Evolutionary conservation across 2,888 invertebrate genomes (phyloP).

Genomic region (Atethmia centrago): DNA sequence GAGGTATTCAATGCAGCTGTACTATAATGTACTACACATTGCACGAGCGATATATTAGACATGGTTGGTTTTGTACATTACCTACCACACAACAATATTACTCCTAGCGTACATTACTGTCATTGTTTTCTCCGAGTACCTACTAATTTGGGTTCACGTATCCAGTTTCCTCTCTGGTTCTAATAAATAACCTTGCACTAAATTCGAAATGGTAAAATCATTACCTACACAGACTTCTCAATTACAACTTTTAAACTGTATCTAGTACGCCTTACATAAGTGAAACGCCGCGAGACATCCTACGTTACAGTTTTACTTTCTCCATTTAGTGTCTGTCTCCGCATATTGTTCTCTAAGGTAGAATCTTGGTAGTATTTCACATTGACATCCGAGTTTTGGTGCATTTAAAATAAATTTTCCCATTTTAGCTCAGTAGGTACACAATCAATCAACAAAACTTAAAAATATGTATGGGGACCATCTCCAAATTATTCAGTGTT

Average conservation of each 20-base stretch:
- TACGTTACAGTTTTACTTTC: slow-evolving; percentile 55
- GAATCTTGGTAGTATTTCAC: slow-evolving; percentile 42
- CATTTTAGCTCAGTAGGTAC: not conserved
- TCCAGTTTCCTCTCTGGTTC: not conserved
- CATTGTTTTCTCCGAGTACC: not conserved
- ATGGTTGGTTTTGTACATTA: too few species aligned
- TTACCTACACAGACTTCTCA: not conserved
- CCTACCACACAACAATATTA: too few species aligned
- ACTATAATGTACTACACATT: too few species aligned
- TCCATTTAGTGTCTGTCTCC: slow-evolving; percentile 52
- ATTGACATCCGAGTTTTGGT: not conserved
- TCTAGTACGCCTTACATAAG: slow-evolving; percentile 54
- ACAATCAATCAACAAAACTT: not conserved
- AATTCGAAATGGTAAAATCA: not conserved
- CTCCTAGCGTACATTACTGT: not conserved
- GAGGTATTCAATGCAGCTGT: not conserved
- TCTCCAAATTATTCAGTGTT: not conserved
- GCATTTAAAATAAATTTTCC: not conserved
- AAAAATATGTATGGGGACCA: too few species aligned
- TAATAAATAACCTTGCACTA: not conserved
- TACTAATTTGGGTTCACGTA: not conserved
- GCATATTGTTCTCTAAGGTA: slow-evolving; percentile 44
- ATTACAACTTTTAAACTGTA: slow-evolving; percentile 24
- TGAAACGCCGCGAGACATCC: slow-evolving; percentile 43
- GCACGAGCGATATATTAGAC: not conserved